A percentile compares a stretch with the other conserved stretches of the same genome.
These are phyloP conservation scores for Zelleria hepariella DNA, from an alignment of 2,888 invertebrate genomes.

Conservation along the genomic window DNA sequence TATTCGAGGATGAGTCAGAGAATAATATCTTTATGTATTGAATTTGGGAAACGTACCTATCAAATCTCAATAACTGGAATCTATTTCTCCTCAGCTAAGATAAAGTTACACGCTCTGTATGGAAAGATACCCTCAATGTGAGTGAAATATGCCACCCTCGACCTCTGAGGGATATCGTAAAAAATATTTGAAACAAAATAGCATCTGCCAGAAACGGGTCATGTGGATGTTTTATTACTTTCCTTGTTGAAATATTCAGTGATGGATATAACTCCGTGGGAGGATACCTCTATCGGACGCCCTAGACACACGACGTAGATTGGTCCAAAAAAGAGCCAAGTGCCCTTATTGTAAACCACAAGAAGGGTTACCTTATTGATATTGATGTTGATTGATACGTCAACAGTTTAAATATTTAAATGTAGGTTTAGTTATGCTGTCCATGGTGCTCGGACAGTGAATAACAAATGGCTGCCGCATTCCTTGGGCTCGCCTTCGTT, in stretches of 20 bases:
- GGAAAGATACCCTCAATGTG: neutral
- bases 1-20: neutral
- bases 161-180: neutral
- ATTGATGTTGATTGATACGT: slow-evolving; percentile 44
- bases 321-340: neutral
- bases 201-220: neutral
- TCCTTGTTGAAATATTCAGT: neutral
- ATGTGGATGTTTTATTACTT: neutral
- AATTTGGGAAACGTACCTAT: neutral
- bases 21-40: neutral
- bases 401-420: slow-evolving; percentile 54
- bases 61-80: no score
- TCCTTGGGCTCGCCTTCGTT: slow-evolving; percentile 35
- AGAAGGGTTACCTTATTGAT: slow-evolving; percentile 29
- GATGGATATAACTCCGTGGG: neutral
- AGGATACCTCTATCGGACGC: neutral
- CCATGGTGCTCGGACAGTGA: slow-evolving; percentile 38
- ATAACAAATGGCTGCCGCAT: slow-evolving; percentile 61
- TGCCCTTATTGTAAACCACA: neutral
- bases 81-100: neutral
- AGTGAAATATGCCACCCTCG: neutral
- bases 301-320: neutral
- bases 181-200: neutral
- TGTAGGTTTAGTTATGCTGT: slow-evolving; percentile 46
- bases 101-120: neutral